Conservation (phyloP, 1,140 invertebrate species). For the Heliconius eleuchia region DNA sequence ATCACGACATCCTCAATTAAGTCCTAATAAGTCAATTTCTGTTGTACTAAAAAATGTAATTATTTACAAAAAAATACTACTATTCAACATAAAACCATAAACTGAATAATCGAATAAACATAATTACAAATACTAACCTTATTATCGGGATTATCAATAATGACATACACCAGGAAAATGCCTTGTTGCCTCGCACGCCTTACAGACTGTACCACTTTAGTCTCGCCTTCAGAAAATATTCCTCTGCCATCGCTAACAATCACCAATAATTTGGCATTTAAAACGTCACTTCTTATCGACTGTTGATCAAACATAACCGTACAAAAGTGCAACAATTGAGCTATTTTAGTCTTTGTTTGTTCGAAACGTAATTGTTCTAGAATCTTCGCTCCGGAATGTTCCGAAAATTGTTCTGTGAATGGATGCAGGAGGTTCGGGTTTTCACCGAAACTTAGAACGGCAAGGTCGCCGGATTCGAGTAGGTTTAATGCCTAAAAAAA, state of each 20-base stretch:
- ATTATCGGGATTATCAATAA: slow-evolving; percentile 95
- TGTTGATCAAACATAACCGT: slow-evolving; percentile 86
- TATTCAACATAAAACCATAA: no score
- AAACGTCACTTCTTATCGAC: slow-evolving; percentile 82
- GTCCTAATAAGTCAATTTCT: no score
- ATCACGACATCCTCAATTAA: no score
- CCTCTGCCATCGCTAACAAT: slow-evolving; percentile 97
- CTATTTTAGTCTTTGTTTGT: slow-evolving; percentile 91
- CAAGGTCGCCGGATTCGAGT: slow-evolving; percentile 95
- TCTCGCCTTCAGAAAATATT: slow-evolving; percentile 93
- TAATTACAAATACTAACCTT: slow-evolving; percentile 83
- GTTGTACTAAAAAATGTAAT: no score
- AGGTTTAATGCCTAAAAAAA: slow-evolving; percentile 90
- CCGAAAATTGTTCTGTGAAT: slow-evolving; percentile 92
- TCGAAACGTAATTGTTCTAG: slow-evolving; percentile 90
- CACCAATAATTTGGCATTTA: slow-evolving; percentile 91
- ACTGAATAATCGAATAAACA: slow-evolving; percentile 2
- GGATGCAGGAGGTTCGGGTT: slow-evolving; percentile 91
- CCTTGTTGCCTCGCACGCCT: slow-evolving; percentile 89
- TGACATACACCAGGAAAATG: slow-evolving; percentile 97
- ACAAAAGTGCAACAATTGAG: slow-evolving; percentile 89
- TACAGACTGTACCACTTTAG: slow-evolving; percentile 89
- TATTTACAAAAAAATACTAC: no score
- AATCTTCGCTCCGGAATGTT: slow-evolving; percentile 89
- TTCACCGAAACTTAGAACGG: slow-evolving; percentile 96